Conservation (phyloP, 2,113 vertebrate species). For the Sterrhoptilus dennistouni region DNA sequence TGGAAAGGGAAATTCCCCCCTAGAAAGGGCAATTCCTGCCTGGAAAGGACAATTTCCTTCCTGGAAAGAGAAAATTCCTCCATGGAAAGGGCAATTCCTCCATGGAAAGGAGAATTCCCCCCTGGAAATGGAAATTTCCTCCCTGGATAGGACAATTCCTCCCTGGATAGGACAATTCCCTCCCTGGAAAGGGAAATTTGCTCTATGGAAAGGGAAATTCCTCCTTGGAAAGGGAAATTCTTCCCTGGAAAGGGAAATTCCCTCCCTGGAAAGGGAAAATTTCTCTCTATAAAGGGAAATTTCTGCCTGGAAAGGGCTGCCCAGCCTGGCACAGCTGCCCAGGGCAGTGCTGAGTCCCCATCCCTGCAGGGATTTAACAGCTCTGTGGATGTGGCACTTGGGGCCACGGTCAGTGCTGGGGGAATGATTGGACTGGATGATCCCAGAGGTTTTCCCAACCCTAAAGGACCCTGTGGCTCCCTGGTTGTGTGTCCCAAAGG, state of each 20-base stretch:
- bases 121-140: no score
- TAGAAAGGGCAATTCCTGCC: not conserved
- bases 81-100: not conserved
- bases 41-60: not conserved
- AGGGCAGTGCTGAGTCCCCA: not conserved
- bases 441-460: not conserved
- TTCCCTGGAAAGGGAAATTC: not conserved
- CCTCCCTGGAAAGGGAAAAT: not conserved
- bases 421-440: not conserved
- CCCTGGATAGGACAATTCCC: not conserved
- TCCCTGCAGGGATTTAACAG: not conserved
- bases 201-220: not conserved
- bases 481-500: not conserved
- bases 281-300: not conserved
- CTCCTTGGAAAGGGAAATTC: not conserved
- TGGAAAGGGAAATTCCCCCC: no score
- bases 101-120: not conserved
- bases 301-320: no score
- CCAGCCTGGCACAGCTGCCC: not conserved
- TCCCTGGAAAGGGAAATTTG: not conserved
- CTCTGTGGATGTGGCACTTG: not conserved
- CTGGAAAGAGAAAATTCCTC: not conserved
- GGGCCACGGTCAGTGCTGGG: not conserved
- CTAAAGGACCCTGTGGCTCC: accelerated
- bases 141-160: not conserved